Conservation (phyloP, 2,113 vertebrate genomes). For the Sceloporus undulatus region DNA sequence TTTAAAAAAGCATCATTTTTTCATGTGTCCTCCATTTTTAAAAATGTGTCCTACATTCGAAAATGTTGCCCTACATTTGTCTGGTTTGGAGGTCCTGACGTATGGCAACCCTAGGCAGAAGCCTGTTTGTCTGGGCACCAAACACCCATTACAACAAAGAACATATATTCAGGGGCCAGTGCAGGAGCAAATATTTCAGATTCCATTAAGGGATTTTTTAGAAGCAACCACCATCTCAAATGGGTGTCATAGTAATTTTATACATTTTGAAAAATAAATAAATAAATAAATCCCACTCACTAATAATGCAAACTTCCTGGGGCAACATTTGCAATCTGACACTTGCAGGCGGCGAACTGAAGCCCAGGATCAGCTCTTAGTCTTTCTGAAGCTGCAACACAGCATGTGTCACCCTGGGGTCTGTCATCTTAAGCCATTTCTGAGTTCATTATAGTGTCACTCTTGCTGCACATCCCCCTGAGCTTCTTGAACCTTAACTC, state of each 20-base stretch:
- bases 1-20: too few relatives aligned
- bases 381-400: background rate
- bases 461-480: background rate
- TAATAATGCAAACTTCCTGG: background rate
- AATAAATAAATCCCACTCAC: background rate
- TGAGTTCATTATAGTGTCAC: constrained; percentile 27
- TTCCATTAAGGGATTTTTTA: background rate
- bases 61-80: too few relatives aligned
- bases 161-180: background rate
- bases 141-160: background rate
- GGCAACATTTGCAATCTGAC: background rate
- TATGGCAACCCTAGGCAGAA: too few relatives aligned
- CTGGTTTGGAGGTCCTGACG: too few relatives aligned
- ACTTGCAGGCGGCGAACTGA: background rate
- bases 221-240: background rate
- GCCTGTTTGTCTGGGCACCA: background rate
- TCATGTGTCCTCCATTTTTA: too few relatives aligned
- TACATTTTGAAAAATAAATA: background rate
- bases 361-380: constrained; percentile 8
- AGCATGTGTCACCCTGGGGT: background rate
- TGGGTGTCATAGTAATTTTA: background rate
- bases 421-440: constrained; percentile 12
- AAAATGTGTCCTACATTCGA: too few relatives aligned
- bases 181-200: background rate
- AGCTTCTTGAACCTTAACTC: constrained; percentile 15